Evolutionary conservation across 2,113 vertebrate genomes (phyloP).

Genomic region (Apodemus sylvaticus): DNA sequence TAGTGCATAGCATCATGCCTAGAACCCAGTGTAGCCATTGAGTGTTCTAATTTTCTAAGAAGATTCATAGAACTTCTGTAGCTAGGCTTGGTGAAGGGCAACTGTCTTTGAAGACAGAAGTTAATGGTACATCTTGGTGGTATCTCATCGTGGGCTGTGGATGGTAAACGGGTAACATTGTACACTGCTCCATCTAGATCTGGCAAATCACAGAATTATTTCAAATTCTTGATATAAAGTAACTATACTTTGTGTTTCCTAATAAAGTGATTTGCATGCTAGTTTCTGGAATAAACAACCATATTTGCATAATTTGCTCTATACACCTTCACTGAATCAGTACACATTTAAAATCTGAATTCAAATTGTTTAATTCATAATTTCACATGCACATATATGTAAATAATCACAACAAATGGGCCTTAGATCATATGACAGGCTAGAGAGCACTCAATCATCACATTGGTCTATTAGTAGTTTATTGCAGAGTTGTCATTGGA

Average conservation of each 20-base stretch:
- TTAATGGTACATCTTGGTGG: fast-evolving
- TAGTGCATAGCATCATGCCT: background rate
- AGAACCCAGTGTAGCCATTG: background rate
- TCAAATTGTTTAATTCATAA: background rate
- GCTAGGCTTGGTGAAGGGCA: background rate
- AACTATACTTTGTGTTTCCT: background rate
- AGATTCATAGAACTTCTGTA: background rate
- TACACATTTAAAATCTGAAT: background rate
- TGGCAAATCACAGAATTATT: background rate
- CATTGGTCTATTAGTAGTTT: background rate
- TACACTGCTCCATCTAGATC: background rate
- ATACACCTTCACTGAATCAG: background rate
- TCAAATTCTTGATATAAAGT: background rate
- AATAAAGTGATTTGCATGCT: background rate
- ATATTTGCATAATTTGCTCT: background rate
- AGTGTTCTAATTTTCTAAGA: background rate
- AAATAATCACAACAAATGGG: background rate
- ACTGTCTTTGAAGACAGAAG: background rate
- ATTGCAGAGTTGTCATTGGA: background rate
- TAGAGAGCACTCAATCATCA: background rate
- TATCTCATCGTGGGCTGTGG: fast-evolving
- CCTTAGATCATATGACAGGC: background rate
- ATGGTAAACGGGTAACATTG: background rate
- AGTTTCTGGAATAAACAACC: background rate
- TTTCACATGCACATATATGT: background rate